Conservation (phyloP, 1,140 invertebrate species). For the Aporrectodea caliginosa region DNA sequence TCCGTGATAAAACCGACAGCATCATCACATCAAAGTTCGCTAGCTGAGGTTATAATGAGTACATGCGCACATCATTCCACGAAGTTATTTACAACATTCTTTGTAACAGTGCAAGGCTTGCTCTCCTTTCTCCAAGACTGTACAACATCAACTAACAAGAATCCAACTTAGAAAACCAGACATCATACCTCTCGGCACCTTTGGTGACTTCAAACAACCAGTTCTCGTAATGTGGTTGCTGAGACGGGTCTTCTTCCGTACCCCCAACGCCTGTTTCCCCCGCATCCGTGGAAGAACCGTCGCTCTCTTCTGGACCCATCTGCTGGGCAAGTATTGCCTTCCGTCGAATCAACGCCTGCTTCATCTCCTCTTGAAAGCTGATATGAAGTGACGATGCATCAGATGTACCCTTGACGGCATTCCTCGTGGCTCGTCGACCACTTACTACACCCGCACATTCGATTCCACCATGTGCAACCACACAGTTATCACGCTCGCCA, state of each 20-base stretch:
- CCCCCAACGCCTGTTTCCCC: not conserved
- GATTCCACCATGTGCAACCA: too few species aligned
- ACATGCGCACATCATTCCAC: too few species aligned
- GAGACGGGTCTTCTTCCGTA: not conserved
- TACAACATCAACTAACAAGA: too few species aligned
- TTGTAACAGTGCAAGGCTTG: too few species aligned
- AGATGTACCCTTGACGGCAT: not conserved
- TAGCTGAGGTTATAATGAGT: too few species aligned
- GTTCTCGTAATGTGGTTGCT: not conserved
- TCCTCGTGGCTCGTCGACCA: not conserved
- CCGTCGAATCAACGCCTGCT: not conserved
- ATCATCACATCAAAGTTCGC: too few species aligned
- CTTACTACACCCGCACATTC: too few species aligned
- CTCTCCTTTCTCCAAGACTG: too few species aligned
- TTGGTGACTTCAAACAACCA: not conserved
- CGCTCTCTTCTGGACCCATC: not conserved
- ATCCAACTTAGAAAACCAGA: not conserved
- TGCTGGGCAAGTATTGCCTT: not conserved
- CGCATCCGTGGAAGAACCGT: not conserved
- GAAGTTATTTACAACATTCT: too few species aligned
- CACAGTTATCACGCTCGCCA: too few species aligned
- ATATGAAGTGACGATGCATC: not conserved
- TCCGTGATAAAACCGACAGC: too few species aligned
- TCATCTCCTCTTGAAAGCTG: not conserved
- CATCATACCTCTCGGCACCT: not conserved